phyloP scores from a whole-genome alignment of 2,797 vertebrate genomes.

The Tiaroga cobitis region DNA sequence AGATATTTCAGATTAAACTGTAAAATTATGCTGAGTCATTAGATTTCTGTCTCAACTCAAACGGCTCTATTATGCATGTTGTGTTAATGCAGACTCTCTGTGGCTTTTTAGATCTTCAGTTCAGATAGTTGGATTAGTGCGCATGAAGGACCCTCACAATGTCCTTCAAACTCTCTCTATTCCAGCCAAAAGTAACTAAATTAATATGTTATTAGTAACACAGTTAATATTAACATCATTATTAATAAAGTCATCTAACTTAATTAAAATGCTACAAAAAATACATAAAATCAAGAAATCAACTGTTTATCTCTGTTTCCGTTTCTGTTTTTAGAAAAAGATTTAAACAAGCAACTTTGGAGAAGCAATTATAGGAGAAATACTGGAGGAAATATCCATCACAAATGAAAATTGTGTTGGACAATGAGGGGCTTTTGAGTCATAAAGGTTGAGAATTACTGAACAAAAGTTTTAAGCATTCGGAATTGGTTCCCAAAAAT shows the following conservation, averaged over 20 bases:
- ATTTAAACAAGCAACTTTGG: background rate
- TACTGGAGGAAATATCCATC: background rate
- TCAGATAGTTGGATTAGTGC: constrained; percentile 20
- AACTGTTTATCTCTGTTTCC: too few relatives aligned
- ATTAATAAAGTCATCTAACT: too few relatives aligned
- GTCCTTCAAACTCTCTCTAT: background rate
- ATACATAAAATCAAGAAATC: too few relatives aligned
- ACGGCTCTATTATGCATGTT: background rate
- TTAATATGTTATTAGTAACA: too few relatives aligned
- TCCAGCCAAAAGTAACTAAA: background rate
- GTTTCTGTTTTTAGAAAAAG: background rate
- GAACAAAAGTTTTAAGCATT: too few relatives aligned
- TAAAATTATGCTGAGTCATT: background rate
- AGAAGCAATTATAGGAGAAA: background rate
- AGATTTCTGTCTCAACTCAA: background rate
- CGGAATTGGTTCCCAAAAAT: background rate
- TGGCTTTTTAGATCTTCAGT: constrained; percentile 26
- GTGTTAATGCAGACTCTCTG: constrained; percentile 19
- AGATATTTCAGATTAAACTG: background rate
- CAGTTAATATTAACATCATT: too few relatives aligned
- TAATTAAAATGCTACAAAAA: too few relatives aligned
- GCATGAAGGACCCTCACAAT: constrained; percentile 1
- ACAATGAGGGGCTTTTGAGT: too few relatives aligned
- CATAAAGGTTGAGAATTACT: too few relatives aligned
- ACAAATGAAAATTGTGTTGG: too few relatives aligned